These are phyloP conservation scores for Phyllotreta cruciferae DNA, from an alignment of 2,888 invertebrate genomes.

Conservation along the genomic window DNA sequence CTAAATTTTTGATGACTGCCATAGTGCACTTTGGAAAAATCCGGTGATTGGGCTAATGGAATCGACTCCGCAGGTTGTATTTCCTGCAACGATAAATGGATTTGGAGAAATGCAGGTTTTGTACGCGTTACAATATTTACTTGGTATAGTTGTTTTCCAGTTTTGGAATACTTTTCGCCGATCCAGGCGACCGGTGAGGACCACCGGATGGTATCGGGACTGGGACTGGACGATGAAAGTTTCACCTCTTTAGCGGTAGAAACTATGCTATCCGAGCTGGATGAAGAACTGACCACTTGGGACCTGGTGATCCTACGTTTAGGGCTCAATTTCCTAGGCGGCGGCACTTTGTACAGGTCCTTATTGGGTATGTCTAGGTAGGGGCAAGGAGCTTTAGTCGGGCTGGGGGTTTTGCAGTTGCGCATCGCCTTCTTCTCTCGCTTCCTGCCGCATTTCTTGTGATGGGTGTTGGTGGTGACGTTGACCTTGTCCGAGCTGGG, in stretches of 20 bases:
- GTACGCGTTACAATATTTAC: conserved; percentile 9
- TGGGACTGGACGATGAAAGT: conserved; percentile 58
- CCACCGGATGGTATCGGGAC: conserved; percentile 59
- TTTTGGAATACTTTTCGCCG: conserved; percentile 52
- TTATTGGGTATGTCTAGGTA: conserved; percentile 68
- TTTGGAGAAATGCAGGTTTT: not conserved
- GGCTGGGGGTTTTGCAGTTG: conserved; percentile 62
- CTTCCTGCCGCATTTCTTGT: conserved; percentile 69
- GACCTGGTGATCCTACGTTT: conserved; percentile 65
- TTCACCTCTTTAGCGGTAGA: conserved; percentile 62
- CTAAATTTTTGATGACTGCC: conserved; percentile 68
- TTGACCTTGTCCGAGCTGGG: conserved; percentile 75
- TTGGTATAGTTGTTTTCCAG: conserved; percentile 42
- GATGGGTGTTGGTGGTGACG: conserved; percentile 58
- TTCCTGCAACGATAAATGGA: conserved; percentile 37
- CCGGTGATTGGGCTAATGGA: conserved; percentile 69
- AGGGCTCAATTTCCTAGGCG: conserved; percentile 65
- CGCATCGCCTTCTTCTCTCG: conserved; percentile 65
- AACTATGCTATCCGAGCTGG: conserved; percentile 67
- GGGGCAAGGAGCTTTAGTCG: conserved; percentile 60
- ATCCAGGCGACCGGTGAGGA: conserved; percentile 58
- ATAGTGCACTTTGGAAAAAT: conserved; percentile 59
- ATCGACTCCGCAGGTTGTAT: conserved; percentile 59
- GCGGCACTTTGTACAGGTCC: conserved; percentile 56
- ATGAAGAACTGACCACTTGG: conserved; percentile 66